Percentiles rank a stretch among this genome's conserved stretches.
Evolutionary conservation across 2,797 vertebrate species (phyloP).

Genomic region (Rhynchotus rufescens): DNA sequence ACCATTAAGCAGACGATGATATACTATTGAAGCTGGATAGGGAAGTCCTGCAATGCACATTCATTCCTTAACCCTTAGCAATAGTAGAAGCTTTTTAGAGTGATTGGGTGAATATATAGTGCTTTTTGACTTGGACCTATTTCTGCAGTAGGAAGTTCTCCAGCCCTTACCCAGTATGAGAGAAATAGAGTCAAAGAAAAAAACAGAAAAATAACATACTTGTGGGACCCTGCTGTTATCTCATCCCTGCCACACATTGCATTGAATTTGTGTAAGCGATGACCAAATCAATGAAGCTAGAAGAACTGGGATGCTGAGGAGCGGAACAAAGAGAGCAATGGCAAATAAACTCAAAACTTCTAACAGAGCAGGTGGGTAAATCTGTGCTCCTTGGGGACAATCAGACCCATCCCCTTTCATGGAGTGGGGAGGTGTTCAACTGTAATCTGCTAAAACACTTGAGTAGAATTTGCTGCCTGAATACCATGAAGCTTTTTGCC

Average conservation of each 20-base stretch:
- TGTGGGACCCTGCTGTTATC: background rate
- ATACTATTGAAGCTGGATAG: background rate
- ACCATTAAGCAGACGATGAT: background rate
- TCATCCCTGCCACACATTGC: background rate
- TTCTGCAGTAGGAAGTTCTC: background rate
- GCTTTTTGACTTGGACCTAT: background rate
- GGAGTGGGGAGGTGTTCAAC: background rate
- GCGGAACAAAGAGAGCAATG: background rate
- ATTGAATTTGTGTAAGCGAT: background rate
- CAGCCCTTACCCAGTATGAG: background rate
- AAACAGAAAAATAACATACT: background rate
- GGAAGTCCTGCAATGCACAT: background rate
- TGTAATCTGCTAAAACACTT: background rate
- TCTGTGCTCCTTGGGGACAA: background rate
- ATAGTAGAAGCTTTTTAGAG: background rate
- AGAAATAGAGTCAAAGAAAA: background rate
- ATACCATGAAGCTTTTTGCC: background rate
- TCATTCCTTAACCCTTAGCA: background rate
- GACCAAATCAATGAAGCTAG: background rate
- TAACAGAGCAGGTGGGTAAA: background rate
- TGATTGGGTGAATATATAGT: background rate
- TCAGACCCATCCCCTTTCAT: background rate
- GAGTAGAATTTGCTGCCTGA: slow-evolving; percentile 26
- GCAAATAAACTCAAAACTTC: background rate
- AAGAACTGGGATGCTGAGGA: background rate